Conservation (phyloP, 1,140 invertebrate genomes). For the Halesus radiatus region DNA sequence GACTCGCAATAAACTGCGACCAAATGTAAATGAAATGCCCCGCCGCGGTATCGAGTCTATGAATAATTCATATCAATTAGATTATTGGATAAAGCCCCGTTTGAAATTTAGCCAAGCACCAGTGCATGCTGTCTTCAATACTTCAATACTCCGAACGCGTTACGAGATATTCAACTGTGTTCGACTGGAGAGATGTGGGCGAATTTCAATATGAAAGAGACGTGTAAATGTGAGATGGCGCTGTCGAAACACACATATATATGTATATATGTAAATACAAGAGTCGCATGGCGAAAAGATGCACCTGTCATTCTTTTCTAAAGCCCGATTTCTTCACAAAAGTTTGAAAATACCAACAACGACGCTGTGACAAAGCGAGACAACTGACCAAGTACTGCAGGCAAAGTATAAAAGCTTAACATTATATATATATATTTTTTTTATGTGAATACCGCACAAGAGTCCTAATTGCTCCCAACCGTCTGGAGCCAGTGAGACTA, state of each 20-base stretch:
- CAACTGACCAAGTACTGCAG: no score
- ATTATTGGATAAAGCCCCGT: slow-evolving; percentile 52
- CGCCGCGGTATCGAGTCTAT: slow-evolving; percentile 39
- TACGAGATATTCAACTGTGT: slow-evolving; percentile 7
- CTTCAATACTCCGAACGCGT: slow-evolving; percentile 20
- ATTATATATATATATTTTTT: no score
- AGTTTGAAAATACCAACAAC: no score
- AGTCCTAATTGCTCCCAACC: no score
- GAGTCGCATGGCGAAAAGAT: no score
- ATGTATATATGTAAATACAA: no score
- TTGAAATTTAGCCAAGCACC: slow-evolving; percentile 47
- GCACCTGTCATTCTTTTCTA: no score
- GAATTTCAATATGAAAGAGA: slow-evolving; percentile 7
- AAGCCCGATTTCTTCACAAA: no score
- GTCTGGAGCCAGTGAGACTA: no score
- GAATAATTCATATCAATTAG: slow-evolving; percentile 58
- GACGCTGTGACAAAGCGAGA: no score
- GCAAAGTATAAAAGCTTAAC: no score
- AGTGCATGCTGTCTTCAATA: slow-evolving; percentile 28
- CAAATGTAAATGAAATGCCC: slow-evolving; percentile 56
- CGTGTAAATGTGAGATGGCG: neutral
- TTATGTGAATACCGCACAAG: no score
- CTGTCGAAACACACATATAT: neutral
- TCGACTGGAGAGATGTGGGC: neutral
- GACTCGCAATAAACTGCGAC: slow-evolving; percentile 50